These are phyloP conservation scores for Nymphalis polychloros DNA, from an alignment of 2,888 invertebrate genomes.

Conservation along the genomic window DNA sequence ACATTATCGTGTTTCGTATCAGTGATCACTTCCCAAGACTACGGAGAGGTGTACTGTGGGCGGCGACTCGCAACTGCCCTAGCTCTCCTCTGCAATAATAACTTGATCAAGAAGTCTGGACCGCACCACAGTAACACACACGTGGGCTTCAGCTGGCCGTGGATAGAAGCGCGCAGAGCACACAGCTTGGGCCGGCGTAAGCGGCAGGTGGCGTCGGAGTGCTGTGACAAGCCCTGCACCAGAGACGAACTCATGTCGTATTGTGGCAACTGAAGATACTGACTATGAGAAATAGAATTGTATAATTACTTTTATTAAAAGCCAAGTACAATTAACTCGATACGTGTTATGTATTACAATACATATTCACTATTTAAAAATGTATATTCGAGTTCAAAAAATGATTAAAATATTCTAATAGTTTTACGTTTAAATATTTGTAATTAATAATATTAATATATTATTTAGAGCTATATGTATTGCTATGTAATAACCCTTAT, in stretches of 20 bases:
- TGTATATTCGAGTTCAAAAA: too few relatives aligned
- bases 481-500: background rate
- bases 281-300: too few relatives aligned
- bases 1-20: background rate
- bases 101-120: slow-evolving; percentile 35
- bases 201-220: slow-evolving; percentile 49
- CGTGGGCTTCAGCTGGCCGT: slow-evolving; percentile 38
- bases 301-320: too few relatives aligned
- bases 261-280: slow-evolving; percentile 11
- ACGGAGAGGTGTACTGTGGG: slow-evolving; percentile 18
- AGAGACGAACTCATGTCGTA: slow-evolving; percentile 28
- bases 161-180: slow-evolving; percentile 43
- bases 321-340: too few relatives aligned
- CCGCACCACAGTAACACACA: slow-evolving; percentile 4
- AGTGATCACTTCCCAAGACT: background rate
- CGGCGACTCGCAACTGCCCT: slow-evolving; percentile 39
- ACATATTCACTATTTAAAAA: too few relatives aligned
- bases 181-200: slow-evolving; percentile 43
- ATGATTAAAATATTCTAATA: too few relatives aligned
- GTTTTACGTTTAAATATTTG: too few relatives aligned
- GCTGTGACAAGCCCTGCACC: slow-evolving; percentile 52
- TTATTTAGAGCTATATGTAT: too few relatives aligned
- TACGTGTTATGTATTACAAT: too few relatives aligned
- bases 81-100: slow-evolving; percentile 36
- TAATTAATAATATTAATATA: too few relatives aligned